phyloP scores from a whole-genome alignment of 2,113 vertebrate genomes.

The Castor canadensis region DNA sequence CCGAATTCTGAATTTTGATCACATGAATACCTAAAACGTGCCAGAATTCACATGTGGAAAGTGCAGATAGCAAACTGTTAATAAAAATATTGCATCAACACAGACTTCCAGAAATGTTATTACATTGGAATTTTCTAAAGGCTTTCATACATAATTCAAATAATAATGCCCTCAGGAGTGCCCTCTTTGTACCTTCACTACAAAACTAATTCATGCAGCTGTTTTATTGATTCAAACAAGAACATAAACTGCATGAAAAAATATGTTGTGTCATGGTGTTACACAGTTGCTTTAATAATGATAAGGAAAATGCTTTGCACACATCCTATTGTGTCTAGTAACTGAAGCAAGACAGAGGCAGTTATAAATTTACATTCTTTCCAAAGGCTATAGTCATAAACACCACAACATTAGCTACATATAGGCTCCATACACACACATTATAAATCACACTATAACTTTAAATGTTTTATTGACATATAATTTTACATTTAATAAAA shows the following conservation, averaged over 20 bases:
- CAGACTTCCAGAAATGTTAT: background rate
- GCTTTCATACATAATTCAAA: background rate
- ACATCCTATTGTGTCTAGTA: constrained; percentile 2
- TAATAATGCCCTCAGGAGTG: background rate
- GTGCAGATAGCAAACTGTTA: background rate
- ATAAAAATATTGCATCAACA: background rate
- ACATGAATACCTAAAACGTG: background rate
- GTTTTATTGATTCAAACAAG: background rate
- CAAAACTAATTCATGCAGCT: background rate
- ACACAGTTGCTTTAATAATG: background rate
- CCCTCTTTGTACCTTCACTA: background rate
- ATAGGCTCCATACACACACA: background rate
- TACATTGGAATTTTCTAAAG: background rate
- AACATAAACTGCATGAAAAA: background rate
- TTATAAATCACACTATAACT: background rate
- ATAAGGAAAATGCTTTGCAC: too few relatives aligned
- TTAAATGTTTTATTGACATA: background rate
- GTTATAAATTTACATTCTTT: background rate
- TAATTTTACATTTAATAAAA: background rate
- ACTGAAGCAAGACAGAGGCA: background rate
- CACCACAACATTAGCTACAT: background rate
- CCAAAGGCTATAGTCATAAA: background rate
- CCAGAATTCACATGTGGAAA: constrained; percentile 10
- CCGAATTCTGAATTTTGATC: background rate
- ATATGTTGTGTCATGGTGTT: background rate